Evolutionary conservation across 2,888 invertebrate species (phyloP).

Genomic region (Chrysotoxum bicinctum): DNA sequence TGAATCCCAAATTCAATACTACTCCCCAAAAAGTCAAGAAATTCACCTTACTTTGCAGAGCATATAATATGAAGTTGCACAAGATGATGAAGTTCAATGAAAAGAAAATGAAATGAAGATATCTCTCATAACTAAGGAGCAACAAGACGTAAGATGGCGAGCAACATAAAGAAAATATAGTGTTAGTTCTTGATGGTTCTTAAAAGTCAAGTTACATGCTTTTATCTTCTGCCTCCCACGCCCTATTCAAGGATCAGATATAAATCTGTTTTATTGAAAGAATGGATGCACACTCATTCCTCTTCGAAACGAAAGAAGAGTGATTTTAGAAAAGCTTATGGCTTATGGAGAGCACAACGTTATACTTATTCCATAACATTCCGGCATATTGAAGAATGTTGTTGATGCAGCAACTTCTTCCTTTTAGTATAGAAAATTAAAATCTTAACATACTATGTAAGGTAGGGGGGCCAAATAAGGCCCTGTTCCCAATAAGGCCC

Average conservation of each 20-base stretch:
- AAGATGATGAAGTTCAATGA: conserved; percentile 10
- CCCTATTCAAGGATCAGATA: neutral
- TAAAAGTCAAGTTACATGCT: conserved; percentile 6
- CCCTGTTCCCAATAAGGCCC: too few species aligned
- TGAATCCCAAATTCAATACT: too few species aligned
- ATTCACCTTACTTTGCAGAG: neutral
- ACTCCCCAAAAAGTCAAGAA: neutral
- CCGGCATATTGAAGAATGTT: conserved; percentile 35
- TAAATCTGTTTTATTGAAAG: neutral
- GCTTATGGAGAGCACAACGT: neutral
- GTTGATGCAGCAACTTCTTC: conserved; percentile 16
- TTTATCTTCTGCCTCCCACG: neutral
- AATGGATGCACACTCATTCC: conserved; percentile 10
- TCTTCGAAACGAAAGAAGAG: neutral
- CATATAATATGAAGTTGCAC: neutral
- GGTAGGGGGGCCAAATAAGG: too few species aligned
- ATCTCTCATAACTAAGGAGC: neutral
- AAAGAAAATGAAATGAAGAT: conserved; percentile 5
- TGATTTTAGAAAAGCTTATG: neutral
- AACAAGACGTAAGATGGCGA: neutral
- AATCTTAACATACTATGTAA: conserved; percentile 13
- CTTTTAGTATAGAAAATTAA: conserved; percentile 41
- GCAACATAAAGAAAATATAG: conserved; percentile 11
- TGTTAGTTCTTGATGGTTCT: conserved; percentile 15
- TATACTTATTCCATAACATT: neutral